These are phyloP conservation scores for Halictus rubicundus DNA, from an alignment of 1,140 invertebrate species.

Conservation along the genomic window DNA sequence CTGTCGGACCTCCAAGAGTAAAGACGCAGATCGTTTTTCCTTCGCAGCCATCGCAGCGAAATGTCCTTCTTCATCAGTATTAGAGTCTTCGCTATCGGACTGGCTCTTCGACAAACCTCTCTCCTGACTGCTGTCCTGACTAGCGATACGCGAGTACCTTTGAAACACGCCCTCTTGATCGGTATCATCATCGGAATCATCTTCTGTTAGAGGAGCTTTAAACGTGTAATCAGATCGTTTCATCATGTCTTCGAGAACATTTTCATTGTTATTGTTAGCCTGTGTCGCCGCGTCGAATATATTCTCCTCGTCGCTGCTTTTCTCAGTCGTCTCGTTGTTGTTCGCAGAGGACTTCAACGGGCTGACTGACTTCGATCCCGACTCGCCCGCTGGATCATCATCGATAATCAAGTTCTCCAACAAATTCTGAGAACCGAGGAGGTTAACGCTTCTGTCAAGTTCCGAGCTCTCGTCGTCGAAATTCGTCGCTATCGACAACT, in stretches of 20 bases:
- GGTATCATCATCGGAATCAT: conserved; percentile 20
- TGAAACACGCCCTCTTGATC: background rate
- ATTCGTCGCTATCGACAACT: background rate
- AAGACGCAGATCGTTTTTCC: background rate
- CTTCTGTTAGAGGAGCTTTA: background rate
- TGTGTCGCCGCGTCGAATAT: conserved; percentile 11
- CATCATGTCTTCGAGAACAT: background rate
- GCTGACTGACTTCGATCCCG: background rate
- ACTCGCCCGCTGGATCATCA: background rate
- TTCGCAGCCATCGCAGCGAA: conserved; percentile 39
- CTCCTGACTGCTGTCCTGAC: conserved; percentile 1
- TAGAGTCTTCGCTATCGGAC: conserved; percentile 28
- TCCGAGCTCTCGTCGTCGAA: conserved; percentile 9
- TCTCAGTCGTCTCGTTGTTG: background rate
- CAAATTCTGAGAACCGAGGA: conserved; percentile 38
- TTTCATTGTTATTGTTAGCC: background rate
- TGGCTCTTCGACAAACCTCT: background rate
- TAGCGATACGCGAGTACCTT: background rate
- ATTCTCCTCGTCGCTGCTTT: conserved; percentile 9
- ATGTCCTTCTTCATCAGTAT: conserved; percentile 47
- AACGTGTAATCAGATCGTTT: background rate
- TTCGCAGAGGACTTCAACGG: background rate
- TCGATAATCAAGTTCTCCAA: conserved; percentile 27
- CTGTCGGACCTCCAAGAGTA: background rate
- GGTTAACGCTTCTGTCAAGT: conserved; percentile 16